These are phyloP conservation scores for Diplogasteroides magnus DNA, from an alignment of 1,140 invertebrate species.

Conservation along the genomic window DNA sequence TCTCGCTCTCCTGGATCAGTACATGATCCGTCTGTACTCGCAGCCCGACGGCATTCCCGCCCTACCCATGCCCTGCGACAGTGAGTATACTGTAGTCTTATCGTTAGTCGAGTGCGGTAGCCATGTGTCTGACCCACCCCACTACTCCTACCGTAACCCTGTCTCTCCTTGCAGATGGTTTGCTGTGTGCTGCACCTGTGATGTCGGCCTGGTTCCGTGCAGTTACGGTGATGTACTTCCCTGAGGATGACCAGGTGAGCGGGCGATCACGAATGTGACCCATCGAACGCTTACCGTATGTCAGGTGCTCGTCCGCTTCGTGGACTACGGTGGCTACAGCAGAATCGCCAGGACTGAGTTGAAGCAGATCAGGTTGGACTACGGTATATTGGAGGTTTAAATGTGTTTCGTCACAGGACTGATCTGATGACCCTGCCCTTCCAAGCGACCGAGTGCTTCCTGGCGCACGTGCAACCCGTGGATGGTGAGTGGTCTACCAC, in stretches of 20 bases:
- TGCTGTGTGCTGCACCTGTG: constrained; percentile 77
- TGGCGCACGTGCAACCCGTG: constrained; percentile 78
- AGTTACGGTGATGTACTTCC: constrained; percentile 64
- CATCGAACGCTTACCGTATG: too few relatives aligned
- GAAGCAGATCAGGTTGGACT: constrained; percentile 69
- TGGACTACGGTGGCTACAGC: constrained; percentile 88
- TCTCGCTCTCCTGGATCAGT: constrained; percentile 71
- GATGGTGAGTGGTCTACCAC: too few relatives aligned
- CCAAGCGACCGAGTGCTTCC: constrained; percentile 84
- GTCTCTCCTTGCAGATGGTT: constrained; percentile 67
- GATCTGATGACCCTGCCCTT: constrained; percentile 89
- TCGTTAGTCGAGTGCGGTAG: too few relatives aligned
- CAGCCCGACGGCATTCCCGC: constrained; percentile 57
- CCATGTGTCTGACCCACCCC: too few relatives aligned
- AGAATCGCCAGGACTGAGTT: constrained; percentile 68
- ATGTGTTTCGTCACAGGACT: constrained; percentile 54
- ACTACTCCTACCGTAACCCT: too few relatives aligned
- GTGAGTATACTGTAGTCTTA: constrained; percentile 5
- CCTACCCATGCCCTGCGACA: constrained; percentile 58
- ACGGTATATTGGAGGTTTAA: not conserved
- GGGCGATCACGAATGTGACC: too few relatives aligned
- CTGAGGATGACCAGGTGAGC: constrained; percentile 50
- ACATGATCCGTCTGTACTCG: constrained; percentile 60
- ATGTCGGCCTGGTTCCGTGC: constrained; percentile 80
- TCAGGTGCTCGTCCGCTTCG: constrained; percentile 73